Base-by-base conservation (phyloP, 2,888 invertebrate species). In the Philonicus albiceps region DNA sequence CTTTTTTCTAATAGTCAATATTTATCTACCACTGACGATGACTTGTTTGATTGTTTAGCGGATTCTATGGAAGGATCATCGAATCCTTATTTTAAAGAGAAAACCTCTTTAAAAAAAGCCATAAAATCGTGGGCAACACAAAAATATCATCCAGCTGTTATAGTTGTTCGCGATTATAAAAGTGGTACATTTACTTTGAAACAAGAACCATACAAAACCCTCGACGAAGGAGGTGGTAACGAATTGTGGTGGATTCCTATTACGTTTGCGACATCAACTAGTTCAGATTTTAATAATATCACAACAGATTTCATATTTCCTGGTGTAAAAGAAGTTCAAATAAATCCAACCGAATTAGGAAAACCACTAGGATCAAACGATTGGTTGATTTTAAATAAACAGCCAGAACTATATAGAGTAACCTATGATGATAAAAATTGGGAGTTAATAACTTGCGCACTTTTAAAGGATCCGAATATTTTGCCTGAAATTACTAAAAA, bases 401-500 rank as follows among this genome's bases (percentile, higher is more conserved):
- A 92, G 74, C 91, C 91, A 0, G 91, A 92, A 6, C 90, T 91
- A 90, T 96, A 95, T 91, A 93, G 96, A 90, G 95, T 96, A 1
- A 95, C 95, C 90, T 97, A 97, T 88, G 96, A 96, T 81, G 90
- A 90, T 0, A 91, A 91, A 0, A 96, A 96, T 90, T 95, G 96
- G 94, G 90, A 91, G 0, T 92, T 94, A 0, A 93, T 97, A 3
- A 94, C 94, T 11, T 92, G 93, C 27, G 94, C 91, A 94, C 86
- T 93, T 95, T 94, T 94, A 7, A 93, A 93, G 3, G 94, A 94
- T 73, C 96, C 94, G 89, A 92, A 93, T 89, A 93, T 94, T 34
- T 96, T 98, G 86, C 94, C 96, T 88, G 93, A 95, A 1, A 94
- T 95, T 78, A 97, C 97, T 90, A 93, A 98, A 85, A 97, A 97